phyloP scores from a whole-genome alignment of 2,113 vertebrate species.

The Jacana jacana region DNA sequence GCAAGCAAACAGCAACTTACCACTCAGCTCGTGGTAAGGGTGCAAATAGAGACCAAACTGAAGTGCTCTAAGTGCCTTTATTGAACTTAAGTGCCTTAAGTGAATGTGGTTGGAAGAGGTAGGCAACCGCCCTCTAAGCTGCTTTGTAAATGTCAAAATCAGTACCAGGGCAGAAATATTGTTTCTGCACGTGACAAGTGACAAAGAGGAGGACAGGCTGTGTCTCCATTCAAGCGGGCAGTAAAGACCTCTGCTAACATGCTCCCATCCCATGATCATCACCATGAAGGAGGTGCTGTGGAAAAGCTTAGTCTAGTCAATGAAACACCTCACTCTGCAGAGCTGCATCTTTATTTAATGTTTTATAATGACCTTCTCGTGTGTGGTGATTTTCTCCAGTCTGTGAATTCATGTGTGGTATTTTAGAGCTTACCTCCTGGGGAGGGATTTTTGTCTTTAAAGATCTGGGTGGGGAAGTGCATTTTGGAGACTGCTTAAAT shows the following conservation, averaged over 20 bases:
- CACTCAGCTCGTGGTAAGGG: neutral
- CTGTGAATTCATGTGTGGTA: neutral
- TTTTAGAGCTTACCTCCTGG: neutral
- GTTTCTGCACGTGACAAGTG: neutral
- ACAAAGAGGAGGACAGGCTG: neutral
- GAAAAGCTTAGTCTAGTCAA: neutral
- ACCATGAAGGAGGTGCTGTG: fast-evolving
- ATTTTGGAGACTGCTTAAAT: neutral
- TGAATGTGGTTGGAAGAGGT: neutral
- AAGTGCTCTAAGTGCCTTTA: too few relatives aligned
- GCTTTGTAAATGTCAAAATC: neutral
- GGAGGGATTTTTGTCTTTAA: neutral
- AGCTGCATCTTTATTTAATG: fast-evolving
- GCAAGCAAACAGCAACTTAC: fast-evolving
- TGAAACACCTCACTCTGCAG: neutral
- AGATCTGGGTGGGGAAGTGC: neutral
- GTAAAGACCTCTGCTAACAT: neutral
- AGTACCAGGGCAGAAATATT: neutral
- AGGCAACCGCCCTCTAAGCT: neutral
- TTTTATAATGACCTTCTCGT: fast-evolving
- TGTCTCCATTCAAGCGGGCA: fast-evolving
- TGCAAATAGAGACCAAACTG: neutral
- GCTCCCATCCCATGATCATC: neutral
- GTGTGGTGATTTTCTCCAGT: neutral
- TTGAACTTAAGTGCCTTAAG: too few relatives aligned